A percentile compares a stretch with the other conserved stretches of the same genome.
These are phyloP conservation scores for Mirounga angustirostris DNA, from an alignment of 2,113 vertebrate genomes.

Conservation along the genomic window DNA sequence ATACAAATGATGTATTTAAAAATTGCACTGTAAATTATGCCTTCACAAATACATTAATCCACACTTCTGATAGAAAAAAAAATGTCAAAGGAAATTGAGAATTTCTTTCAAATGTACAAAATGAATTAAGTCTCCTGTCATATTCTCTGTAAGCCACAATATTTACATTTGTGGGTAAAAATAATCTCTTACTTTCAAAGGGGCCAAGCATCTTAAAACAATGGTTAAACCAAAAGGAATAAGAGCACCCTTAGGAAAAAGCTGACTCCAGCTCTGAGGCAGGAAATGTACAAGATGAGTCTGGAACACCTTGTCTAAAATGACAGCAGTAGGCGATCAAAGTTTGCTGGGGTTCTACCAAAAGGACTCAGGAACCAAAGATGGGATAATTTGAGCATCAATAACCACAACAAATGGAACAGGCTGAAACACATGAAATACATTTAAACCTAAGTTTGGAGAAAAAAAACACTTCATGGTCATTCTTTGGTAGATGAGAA, in stretches of 20 bases:
- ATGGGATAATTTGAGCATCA: conserved; percentile 18
- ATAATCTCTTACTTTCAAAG: conserved; percentile 40
- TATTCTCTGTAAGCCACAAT: conserved; percentile 42
- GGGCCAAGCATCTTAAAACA: conserved; percentile 54
- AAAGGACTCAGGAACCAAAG: conserved; percentile 17
- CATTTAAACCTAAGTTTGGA: conserved; percentile 9
- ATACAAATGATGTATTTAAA: conserved; percentile 60
- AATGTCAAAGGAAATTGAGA: conserved; percentile 19
- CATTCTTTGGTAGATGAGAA: conserved; percentile 39
- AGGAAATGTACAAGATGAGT: conserved; percentile 10
- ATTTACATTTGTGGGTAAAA: conserved; percentile 40
- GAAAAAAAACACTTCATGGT: background rate
- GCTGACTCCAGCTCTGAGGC: background rate
- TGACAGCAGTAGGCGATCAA: background rate
- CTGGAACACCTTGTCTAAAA: background rate
- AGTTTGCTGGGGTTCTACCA: background rate
- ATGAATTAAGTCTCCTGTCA: conserved; percentile 31
- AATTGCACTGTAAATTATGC: conserved; percentile 48
- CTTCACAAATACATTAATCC: conserved; percentile 43
- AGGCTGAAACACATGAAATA: conserved; percentile 8
- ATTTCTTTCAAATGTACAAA: conserved; percentile 54
- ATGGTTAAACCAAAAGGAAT: conserved; percentile 18
- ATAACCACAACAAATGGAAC: conserved; percentile 26
- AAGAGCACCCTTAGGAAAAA: background rate
- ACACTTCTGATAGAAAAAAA: conserved; percentile 38